A percentile compares a stretch with the other conserved stretches of the same genome.
Evolutionary conservation across 2,113 vertebrate genomes (phyloP).

Genomic region (Suncus etruscus): DNA sequence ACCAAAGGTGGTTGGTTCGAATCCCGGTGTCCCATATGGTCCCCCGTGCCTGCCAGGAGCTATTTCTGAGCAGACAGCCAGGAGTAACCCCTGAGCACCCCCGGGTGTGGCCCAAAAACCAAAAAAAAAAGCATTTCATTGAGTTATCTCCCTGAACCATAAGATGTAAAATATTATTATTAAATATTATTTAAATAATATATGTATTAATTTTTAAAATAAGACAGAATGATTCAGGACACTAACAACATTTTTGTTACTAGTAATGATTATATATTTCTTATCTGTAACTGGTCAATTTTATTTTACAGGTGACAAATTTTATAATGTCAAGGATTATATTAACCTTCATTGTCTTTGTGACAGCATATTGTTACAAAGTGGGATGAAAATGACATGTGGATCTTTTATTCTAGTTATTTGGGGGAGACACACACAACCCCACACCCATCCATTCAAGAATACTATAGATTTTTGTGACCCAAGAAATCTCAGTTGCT

Average conservation of each 20-base stretch:
- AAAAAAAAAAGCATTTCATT: no score
- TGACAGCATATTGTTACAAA: neutral
- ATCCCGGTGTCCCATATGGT: no score
- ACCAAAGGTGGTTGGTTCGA: no score
- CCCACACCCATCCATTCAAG: neutral
- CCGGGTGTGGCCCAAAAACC: no score
- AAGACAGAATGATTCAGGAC: no score
- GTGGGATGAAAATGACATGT: neutral
- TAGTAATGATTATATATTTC: neutral
- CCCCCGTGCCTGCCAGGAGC: no score
- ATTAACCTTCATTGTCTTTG: neutral
- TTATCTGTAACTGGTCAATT: neutral
- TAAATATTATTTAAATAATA: no score
- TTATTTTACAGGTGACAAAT: neutral
- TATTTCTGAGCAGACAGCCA: no score
- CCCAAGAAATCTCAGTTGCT: constrained; percentile 16
- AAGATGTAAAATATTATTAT: no score
- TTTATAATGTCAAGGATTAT: neutral
- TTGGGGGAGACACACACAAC: neutral
- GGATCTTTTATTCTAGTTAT: neutral
- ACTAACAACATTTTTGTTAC: neutral
- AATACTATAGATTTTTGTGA: neutral
- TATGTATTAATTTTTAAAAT: no score
- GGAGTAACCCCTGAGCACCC: no score
- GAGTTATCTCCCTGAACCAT: no score